Conservation (phyloP, 2,888 invertebrate species). For the Dysmachus trigonus region DNA sequence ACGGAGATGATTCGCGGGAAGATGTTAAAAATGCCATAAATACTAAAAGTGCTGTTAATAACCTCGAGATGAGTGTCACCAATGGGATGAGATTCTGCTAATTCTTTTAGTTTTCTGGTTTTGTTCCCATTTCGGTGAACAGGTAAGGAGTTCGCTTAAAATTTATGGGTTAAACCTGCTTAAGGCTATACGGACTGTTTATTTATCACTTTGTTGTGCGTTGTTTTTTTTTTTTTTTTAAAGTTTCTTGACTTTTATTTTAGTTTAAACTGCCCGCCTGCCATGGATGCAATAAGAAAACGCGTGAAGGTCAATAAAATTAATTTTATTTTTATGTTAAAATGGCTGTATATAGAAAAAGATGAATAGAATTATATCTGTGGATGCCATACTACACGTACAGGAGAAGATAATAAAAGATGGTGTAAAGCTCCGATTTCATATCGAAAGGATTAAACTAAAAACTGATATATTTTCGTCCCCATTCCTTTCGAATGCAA, state of each 20-base stretch:
- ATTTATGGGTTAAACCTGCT: background rate
- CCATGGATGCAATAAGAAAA: background rate
- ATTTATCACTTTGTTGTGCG: background rate
- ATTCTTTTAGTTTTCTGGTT: constrained; percentile 4
- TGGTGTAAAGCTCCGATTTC: too few species aligned
- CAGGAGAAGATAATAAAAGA: background rate
- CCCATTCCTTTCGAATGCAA: too few species aligned
- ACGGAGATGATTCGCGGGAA: constrained; percentile 1
- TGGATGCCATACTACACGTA: background rate
- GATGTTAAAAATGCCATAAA: background rate
- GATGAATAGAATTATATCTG: background rate
- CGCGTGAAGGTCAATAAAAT: background rate
- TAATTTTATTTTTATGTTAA: background rate
- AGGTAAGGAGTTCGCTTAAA: constrained; percentile 1
- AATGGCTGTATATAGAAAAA: background rate
- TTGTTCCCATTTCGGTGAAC: constrained; percentile 9
- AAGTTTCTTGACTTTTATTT: background rate
- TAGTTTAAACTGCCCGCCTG: constrained; percentile 8
- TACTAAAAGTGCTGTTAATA: constrained; percentile 22
- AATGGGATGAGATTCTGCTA: background rate
- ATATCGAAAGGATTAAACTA: too few species aligned
- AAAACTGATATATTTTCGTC: too few species aligned
- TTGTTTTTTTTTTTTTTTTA: background rate
- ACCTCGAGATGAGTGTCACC: constrained; percentile 13
- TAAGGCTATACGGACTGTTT: background rate